A percentile compares a stretch with the other conserved stretches of the same genome.
Conservation (phyloP, 2,113 vertebrate species). For the Oriolus oriolus region DNA sequence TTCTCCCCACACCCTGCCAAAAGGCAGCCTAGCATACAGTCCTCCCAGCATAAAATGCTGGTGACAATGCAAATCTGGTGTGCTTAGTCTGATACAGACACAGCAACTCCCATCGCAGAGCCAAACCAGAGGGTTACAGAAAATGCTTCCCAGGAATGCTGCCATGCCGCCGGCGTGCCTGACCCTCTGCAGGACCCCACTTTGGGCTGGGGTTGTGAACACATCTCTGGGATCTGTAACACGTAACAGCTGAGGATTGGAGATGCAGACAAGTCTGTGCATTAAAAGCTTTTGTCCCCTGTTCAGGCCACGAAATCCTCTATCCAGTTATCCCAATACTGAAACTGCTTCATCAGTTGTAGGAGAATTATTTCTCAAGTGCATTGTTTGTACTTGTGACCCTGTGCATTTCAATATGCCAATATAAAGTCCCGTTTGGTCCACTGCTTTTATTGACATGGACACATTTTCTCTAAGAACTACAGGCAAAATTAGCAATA, state of each 20-base stretch:
- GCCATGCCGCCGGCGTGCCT: rapidly evolving
- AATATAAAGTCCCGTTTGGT: background rate
- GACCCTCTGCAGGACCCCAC: background rate
- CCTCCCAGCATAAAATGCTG: background rate
- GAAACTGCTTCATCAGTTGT: background rate
- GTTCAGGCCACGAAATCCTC: background rate
- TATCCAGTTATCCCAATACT: background rate
- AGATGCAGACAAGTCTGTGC: background rate
- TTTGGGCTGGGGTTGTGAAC: background rate
- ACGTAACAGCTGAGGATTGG: background rate
- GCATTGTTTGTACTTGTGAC: background rate
- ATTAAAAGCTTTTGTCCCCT: background rate
- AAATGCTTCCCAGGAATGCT: background rate
- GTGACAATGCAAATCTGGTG: background rate
- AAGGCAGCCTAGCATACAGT: background rate
- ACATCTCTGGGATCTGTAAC: background rate
- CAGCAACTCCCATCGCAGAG: background rate
- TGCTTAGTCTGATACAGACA: background rate
- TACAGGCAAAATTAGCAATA: background rate
- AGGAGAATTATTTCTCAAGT: background rate
- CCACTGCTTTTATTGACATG: background rate
- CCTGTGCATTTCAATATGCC: background rate
- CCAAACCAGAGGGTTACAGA: background rate
- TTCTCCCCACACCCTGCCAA: background rate
- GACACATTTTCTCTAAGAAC: background rate